A percentile compares a stretch with the other conserved stretches of the same genome.
phyloP scores from a whole-genome alignment of 2,797 vertebrate species.

The Ceryle rudis region DNA sequence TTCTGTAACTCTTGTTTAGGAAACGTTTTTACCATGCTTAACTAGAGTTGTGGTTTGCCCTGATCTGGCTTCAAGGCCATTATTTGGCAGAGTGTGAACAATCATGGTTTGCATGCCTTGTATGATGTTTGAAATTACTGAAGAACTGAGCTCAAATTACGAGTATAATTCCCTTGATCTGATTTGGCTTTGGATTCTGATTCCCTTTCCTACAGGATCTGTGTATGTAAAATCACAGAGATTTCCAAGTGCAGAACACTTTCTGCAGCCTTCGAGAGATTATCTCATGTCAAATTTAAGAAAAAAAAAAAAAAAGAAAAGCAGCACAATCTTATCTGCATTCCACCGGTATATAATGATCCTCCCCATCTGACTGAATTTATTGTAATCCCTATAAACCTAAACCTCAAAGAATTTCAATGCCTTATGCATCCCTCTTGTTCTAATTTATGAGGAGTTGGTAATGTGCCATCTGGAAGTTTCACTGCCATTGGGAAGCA shows the following conservation, averaged over 20 bases:
- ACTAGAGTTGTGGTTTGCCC: not conserved
- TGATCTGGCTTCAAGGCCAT: not conserved
- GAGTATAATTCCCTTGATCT: not conserved
- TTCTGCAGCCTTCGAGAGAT: not conserved
- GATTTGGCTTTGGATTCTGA: not conserved
- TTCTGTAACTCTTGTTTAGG: not conserved
- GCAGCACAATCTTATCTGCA: not conserved
- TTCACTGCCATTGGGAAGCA: conserved; percentile 37
- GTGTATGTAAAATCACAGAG: not conserved
- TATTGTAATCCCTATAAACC: conserved; percentile 62
- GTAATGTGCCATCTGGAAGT: conserved; percentile 69
- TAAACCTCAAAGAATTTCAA: conserved; percentile 65
- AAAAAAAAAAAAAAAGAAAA: not conserved
- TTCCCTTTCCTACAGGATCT: not conserved
- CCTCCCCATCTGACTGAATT: conserved; percentile 52
- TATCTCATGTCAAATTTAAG: not conserved
- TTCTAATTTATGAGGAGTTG: conserved; percentile 63
- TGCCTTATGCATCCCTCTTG: conserved; percentile 36
- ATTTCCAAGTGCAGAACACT: not conserved
- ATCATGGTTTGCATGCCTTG: not conserved
- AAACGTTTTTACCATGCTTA: not conserved
- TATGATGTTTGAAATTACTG: not conserved
- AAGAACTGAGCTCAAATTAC: not conserved
- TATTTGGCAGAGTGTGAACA: not conserved
- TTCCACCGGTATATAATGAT: not conserved